phyloP scores from a whole-genome alignment of 2,113 vertebrate species.

The Thamnophis sirtalis region DNA sequence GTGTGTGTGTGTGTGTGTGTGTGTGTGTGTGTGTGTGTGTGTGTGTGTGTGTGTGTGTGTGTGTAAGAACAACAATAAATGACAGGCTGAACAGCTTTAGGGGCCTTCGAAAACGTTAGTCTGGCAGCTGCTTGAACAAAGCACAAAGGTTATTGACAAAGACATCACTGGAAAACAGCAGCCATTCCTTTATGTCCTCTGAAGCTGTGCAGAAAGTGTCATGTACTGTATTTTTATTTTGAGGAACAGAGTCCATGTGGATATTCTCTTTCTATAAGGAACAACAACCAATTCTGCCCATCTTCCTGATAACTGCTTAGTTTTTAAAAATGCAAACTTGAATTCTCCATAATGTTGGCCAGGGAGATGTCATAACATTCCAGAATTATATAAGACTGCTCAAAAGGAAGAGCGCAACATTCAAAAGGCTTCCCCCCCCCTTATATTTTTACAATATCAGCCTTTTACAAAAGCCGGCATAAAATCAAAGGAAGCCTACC shows the following conservation, averaged over 20 bases:
- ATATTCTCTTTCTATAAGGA: neutral
- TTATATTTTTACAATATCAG: too few species aligned
- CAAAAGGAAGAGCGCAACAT: neutral
- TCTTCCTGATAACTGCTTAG: neutral
- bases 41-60: too few species aligned
- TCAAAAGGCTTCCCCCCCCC: neutral
- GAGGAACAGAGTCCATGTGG: neutral
- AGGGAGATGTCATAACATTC: neutral
- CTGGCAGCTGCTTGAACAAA: neutral
- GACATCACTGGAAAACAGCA: neutral
- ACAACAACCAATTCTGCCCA: neutral
- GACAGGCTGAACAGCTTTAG: neutral
- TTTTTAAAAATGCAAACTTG: neutral
- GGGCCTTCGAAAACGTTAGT: neutral
- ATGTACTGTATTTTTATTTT: neutral
- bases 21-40: too few species aligned
- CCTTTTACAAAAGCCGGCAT: neutral
- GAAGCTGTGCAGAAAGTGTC: neutral
- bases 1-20: too few species aligned
- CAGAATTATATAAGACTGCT: neutral
- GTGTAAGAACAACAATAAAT: neutral
- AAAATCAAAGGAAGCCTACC: neutral
- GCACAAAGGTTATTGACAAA: neutral
- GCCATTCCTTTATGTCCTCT: too few species aligned
- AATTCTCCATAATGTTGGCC: neutral